phyloP scores from a whole-genome alignment of 2,888 invertebrate species.

The Brachyptera risi region DNA sequence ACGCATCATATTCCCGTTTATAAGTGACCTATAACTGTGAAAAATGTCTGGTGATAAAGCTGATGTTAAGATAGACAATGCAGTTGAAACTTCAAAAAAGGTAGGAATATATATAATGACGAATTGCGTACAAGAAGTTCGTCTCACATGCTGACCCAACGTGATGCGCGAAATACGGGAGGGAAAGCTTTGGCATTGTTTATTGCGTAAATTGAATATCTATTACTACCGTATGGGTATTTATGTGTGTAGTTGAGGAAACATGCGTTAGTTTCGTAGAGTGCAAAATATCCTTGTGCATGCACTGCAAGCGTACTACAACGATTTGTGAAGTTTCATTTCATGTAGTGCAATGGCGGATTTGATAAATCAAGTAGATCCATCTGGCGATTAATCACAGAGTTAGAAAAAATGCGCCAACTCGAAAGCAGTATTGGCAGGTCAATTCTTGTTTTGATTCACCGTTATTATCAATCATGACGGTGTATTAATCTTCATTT shows the following conservation, averaged over 20 bases:
- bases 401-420: slow-evolving; percentile 31
- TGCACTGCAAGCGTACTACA: background rate
- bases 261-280: no score
- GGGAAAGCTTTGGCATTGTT: slow-evolving; percentile 22
- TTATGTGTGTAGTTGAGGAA: no score
- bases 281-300: no score
- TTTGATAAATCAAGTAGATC: slow-evolving; percentile 31
- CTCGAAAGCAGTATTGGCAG: slow-evolving; percentile 19
- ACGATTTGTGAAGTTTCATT: slow-evolving; percentile 39
- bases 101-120: slow-evolving; percentile 38
- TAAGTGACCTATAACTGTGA: slow-evolving; percentile 40
- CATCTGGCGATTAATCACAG: slow-evolving; percentile 35
- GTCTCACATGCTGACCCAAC: slow-evolving; percentile 34
- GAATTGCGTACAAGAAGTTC: slow-evolving; percentile 13
- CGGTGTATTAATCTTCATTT: no score
- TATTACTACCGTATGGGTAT: no score
- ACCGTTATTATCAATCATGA: no score
- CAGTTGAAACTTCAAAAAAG: slow-evolving; percentile 45
- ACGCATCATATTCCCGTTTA: slow-evolving; percentile 42
- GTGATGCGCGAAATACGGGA: slow-evolving; percentile 34
- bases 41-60: slow-evolving; percentile 46
- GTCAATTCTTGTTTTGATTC: no score
- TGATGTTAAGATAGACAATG: slow-evolving; percentile 46
- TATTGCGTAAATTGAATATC: no score
- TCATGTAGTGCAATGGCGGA: slow-evolving; percentile 43